Base-by-base conservation (phyloP, 1,140 invertebrate species). In the Zeugodacus cucurbitae region DNA sequence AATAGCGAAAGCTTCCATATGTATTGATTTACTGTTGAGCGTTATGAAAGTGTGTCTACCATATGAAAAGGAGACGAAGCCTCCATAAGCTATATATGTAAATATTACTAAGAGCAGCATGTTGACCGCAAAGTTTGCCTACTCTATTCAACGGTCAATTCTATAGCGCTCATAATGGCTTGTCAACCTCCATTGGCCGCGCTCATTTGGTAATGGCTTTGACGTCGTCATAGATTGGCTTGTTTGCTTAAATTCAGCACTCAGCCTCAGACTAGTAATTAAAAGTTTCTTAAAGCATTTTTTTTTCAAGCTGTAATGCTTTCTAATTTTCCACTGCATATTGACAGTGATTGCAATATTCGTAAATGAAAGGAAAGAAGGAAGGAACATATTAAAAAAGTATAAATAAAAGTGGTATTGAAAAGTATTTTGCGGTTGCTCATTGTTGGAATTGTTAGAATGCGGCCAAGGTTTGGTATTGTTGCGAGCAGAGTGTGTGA, bases 201-300 rank as follows among this genome's bases (percentile, higher is more conserved):
- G 44, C 41, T 48, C 74, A 82, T 82, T 82, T 82, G 74, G 41
- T 82, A 54, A 82, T 82, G 74, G 37, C 74, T 82, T 82, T 82
- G 74, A 82, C 74, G 26, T 48, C 37, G 22, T 22, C 44, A 48
- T 26, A 82, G 41, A 26, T 48, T 82, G 29, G 74, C 74, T 54
- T 82, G 41, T 82, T 82, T 44, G 74, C 44, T 48, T 82, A 41
- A 54, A 74, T 74, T 74, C 17, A 6, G 34, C 70, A 74, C 34
- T 74, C 20, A 22, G 41, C 22, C 26, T 8, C n/a, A 82, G 41
- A 14, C 74, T 26, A 82, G 74, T 82, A 82, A 82, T 82, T 82
- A 82, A 82, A 82, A 82, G 74, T 82, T 82, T 29, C 74, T 82
- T 82, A 48, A 82, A 82, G 74, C 48, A 10, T 34, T n/a, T 74